Percentiles rank a stretch among this genome's conserved stretches.
Conservation (phyloP, 1,140 invertebrate species). For the Rhysida immarginata region DNA sequence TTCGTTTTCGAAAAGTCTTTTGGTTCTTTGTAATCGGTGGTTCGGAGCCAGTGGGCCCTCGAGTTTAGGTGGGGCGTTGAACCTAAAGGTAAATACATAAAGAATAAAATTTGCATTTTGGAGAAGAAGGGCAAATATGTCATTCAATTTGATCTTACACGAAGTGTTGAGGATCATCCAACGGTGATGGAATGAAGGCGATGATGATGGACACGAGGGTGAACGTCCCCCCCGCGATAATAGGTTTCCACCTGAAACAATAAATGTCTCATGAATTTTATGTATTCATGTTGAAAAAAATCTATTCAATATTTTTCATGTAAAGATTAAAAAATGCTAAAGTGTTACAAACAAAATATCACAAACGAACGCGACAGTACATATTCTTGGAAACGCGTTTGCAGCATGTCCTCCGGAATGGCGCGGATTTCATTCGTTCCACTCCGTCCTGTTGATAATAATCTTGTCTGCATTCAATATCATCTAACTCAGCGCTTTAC, state of each 20-base stretch:
- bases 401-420: too few species aligned
- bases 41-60: conserved; percentile 19
- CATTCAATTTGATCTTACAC: neutral
- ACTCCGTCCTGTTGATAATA: too few species aligned
- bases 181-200: neutral
- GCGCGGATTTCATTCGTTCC: too few species aligned
- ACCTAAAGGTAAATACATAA: conserved; percentile 8
- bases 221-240: neutral
- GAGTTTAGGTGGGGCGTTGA: conserved; percentile 14
- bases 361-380: too few species aligned
- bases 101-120: neutral
- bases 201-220: neutral
- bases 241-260: neutral
- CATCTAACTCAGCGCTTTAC: too few species aligned
- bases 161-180: neutral
- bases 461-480: too few species aligned
- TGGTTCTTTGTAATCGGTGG: conserved; percentile 16
- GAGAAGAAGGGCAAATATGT: neutral
- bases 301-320: too few species aligned
- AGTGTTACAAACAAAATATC: too few species aligned
- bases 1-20: conserved; percentile 19
- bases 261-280: too few species aligned
- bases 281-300: too few species aligned
- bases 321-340: too few species aligned
- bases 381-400: too few species aligned